phyloP scores from a whole-genome alignment of 2,113 vertebrate genomes.

The Serinus canaria region DNA sequence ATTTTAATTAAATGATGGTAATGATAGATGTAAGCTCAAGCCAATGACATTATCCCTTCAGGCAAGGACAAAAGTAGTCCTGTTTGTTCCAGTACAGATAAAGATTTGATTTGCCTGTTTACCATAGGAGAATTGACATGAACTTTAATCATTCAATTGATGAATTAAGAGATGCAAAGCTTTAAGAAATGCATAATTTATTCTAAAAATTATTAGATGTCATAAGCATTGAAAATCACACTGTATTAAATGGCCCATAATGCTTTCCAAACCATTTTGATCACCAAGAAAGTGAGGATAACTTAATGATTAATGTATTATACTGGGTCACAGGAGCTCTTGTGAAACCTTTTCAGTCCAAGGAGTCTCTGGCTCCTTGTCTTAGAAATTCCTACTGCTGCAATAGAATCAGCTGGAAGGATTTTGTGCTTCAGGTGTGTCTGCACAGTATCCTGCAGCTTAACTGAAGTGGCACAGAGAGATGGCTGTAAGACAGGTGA shows the following conservation, averaged over 20 bases:
- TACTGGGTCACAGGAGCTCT: neutral
- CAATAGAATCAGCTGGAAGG: neutral
- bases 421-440: neutral
- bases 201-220: slow-evolving; percentile 59
- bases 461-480: neutral
- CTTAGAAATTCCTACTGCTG: neutral
- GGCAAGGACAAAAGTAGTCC: slow-evolving; percentile 69
- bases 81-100: slow-evolving; percentile 62
- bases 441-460: neutral
- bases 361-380: neutral
- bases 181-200: slow-evolving; percentile 51
- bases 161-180: slow-evolving; percentile 56
- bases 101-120: slow-evolving; percentile 60
- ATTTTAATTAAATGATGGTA: slow-evolving; percentile 61
- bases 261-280: slow-evolving; percentile 13
- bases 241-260: neutral
- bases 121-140: slow-evolving; percentile 28
- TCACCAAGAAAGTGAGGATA: neutral
- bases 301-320: neutral
- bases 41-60: slow-evolving; percentile 56
- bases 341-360: neutral
- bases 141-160: slow-evolving; percentile 62
- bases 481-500: neutral
- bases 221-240: slow-evolving; percentile 41
- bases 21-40: slow-evolving; percentile 62